Conservation (phyloP, 2,113 vertebrate genomes). For the Xyliphius kryptos region DNA sequence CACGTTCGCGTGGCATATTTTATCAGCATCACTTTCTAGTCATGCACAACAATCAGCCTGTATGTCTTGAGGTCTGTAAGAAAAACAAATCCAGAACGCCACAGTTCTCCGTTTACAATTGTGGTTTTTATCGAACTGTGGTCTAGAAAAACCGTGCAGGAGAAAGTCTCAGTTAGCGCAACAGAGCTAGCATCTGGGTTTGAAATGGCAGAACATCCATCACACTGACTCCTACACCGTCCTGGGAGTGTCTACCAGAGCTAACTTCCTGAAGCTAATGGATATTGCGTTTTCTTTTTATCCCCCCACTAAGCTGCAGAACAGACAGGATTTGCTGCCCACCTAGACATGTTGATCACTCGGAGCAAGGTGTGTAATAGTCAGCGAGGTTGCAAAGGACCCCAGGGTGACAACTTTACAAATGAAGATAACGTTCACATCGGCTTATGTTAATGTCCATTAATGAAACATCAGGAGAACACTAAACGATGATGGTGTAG, state of each 20-base stretch:
- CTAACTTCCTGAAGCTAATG: slow-evolving; percentile 31
- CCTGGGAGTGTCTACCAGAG: slow-evolving; percentile 14
- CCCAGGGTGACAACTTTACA: too few species aligned
- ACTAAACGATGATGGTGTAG: too few species aligned
- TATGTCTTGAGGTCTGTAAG: too few species aligned
- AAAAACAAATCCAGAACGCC: slow-evolving; percentile 29
- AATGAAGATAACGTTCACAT: too few species aligned
- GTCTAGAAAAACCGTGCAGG: slow-evolving; percentile 50
- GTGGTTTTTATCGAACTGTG: slow-evolving; percentile 43
- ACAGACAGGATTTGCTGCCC: slow-evolving; percentile 15
- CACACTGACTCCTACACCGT: slow-evolving; percentile 18
- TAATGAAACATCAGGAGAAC: too few species aligned
- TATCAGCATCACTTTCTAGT: slow-evolving; percentile 21
- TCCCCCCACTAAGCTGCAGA: background rate
- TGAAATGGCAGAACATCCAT: slow-evolving; percentile 57
- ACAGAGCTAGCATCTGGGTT: slow-evolving; percentile 48
- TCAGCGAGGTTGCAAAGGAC: too few species aligned
- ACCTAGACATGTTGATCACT: too few species aligned
- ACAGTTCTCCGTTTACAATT: slow-evolving; percentile 37
- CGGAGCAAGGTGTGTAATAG: too few species aligned
- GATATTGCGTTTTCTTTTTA: slow-evolving; percentile 22
- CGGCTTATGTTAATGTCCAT: background rate
- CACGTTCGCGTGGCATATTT: slow-evolving; percentile 8
- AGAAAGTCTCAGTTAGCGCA: slow-evolving; percentile 42
- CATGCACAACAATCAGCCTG: slow-evolving; percentile 36